These are phyloP conservation scores for Bombus sylvicola DNA, from an alignment of 1,140 invertebrate species.

Conservation along the genomic window DNA sequence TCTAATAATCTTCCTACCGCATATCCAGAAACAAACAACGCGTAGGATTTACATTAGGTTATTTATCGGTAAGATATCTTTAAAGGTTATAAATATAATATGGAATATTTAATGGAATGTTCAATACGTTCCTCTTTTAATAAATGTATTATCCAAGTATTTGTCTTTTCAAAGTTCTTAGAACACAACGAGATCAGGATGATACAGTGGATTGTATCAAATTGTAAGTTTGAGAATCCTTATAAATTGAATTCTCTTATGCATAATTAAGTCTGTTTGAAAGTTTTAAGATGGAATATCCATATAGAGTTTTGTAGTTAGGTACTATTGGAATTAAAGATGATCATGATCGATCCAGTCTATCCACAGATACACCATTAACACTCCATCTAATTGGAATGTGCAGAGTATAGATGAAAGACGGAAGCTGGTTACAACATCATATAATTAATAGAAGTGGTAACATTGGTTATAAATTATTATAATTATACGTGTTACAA, in stretches of 20 bases:
- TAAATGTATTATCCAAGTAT: neutral
- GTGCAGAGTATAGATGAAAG: slow-evolving; percentile 26
- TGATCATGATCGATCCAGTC: slow-evolving; percentile 18
- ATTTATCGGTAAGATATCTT: slow-evolving; percentile 37
- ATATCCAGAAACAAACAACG: slow-evolving; percentile 25
- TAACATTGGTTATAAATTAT: slow-evolving; percentile 31
- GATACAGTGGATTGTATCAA: slow-evolving; percentile 31
- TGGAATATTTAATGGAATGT: slow-evolving; percentile 35
- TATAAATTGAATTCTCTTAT: slow-evolving; percentile 15
- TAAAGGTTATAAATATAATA: slow-evolving; percentile 37
- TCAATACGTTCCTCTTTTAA: slow-evolving; percentile 1
- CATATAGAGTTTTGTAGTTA: slow-evolving; percentile 1
- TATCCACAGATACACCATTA: slow-evolving; percentile 20
- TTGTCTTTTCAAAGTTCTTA: slow-evolving; percentile 1
- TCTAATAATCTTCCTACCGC: slow-evolving; percentile 13
- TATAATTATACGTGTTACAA: slow-evolving; percentile 16
- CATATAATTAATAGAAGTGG: slow-evolving; percentile 30
- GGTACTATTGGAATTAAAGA: slow-evolving; percentile 25
- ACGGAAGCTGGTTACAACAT: slow-evolving; percentile 12
- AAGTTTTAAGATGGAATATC: slow-evolving; percentile 14
- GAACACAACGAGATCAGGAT: slow-evolving; percentile 46
- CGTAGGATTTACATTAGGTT: slow-evolving; percentile 38
- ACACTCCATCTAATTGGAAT: slow-evolving; percentile 9
- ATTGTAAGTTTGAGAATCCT: slow-evolving; percentile 13
- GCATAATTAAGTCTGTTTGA: slow-evolving; percentile 24